Conservation (phyloP, 2,113 vertebrate species). For the Noturus placidus region DNA sequence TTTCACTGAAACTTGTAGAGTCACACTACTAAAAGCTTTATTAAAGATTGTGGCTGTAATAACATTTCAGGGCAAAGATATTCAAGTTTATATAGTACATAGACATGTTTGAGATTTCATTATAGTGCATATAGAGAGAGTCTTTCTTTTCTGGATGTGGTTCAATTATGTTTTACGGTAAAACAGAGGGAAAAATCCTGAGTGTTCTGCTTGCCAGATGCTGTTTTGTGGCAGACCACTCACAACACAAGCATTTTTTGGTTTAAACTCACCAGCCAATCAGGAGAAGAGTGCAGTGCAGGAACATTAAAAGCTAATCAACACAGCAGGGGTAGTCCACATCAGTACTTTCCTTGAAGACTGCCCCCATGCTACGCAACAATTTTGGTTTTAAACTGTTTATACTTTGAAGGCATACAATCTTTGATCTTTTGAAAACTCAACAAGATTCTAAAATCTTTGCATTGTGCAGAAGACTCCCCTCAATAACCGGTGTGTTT, state of each 20-base stretch:
- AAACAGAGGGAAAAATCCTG: conserved; percentile 41
- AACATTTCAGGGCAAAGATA: neutral
- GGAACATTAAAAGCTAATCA: conserved; percentile 52
- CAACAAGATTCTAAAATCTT: neutral
- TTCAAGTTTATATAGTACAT: conserved; percentile 21
- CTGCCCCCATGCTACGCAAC: conserved; percentile 32
- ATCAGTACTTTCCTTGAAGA: conserved; percentile 46
- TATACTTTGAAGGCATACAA: conserved; percentile 23
- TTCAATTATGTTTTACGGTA: conserved; percentile 47
- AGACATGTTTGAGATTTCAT: conserved; percentile 9
- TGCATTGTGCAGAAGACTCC: neutral
- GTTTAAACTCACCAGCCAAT: conserved; percentile 55
- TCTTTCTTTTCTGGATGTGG: conserved; percentile 37
- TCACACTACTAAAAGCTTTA: conserved; percentile 20
- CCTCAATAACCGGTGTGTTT: neutral
- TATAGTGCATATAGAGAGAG: conserved; percentile 11
- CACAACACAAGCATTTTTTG: conserved; percentile 53
- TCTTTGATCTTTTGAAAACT: conserved; percentile 10
- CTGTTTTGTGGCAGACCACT: conserved; percentile 51
- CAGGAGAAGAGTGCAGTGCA: conserved; percentile 38
- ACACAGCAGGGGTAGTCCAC: conserved; percentile 42
- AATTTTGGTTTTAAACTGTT: conserved; percentile 29
- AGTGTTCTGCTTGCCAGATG: conserved; percentile 45
- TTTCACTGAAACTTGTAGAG: conserved; percentile 31
- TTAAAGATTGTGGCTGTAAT: conserved; percentile 11